phyloP scores from a whole-genome alignment of 2,888 invertebrate species.

The Lagria hirta region DNA sequence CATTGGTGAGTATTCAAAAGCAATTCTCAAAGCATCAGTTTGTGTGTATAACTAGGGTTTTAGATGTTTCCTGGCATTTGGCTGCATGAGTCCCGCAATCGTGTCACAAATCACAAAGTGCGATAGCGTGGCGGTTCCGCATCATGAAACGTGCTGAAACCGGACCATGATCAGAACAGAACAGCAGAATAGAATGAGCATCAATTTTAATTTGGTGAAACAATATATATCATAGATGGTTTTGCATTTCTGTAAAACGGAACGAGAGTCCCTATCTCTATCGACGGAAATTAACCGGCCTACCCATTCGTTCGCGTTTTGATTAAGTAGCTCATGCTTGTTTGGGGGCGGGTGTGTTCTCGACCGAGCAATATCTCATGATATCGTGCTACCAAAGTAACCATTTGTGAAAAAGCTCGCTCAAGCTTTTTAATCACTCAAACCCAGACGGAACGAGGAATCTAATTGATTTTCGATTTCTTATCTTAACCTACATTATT shows the following conservation, averaged over 20 bases:
- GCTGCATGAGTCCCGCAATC: slow-evolving; percentile 20
- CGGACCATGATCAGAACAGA: slow-evolving; percentile 20
- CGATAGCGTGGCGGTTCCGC: slow-evolving; percentile 23
- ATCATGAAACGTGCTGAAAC: slow-evolving; percentile 23
- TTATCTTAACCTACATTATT: slow-evolving; percentile 17
- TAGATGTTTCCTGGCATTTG: slow-evolving; percentile 16
- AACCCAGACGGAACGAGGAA: slow-evolving; percentile 31
- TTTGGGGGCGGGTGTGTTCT: slow-evolving; percentile 25
- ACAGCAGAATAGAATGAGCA: slow-evolving; percentile 24
- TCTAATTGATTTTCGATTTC: slow-evolving; percentile 36
- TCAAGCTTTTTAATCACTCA: slow-evolving; percentile 37
- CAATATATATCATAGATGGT: slow-evolving; percentile 34
- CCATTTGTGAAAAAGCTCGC: slow-evolving; percentile 34
- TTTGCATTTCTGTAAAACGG: slow-evolving; percentile 32
- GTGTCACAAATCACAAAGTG: slow-evolving; percentile 20
- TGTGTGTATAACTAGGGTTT: no score
- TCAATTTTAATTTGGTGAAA: slow-evolving; percentile 37
- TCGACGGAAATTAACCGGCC: slow-evolving; percentile 36
- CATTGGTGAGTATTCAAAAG: no score
- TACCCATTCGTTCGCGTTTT: slow-evolving; percentile 32
- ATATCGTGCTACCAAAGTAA: slow-evolving; percentile 33
- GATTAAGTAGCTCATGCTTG: slow-evolving; percentile 30
- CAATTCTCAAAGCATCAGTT: neutral
- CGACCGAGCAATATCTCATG: slow-evolving; percentile 31
- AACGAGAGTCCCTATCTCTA: slow-evolving; percentile 30